These are phyloP conservation scores for Lycopodina hypogea DNA, from an alignment of 37 sponge, comb jelly and placozoan genomes.

Conservation along the genomic window DNA sequence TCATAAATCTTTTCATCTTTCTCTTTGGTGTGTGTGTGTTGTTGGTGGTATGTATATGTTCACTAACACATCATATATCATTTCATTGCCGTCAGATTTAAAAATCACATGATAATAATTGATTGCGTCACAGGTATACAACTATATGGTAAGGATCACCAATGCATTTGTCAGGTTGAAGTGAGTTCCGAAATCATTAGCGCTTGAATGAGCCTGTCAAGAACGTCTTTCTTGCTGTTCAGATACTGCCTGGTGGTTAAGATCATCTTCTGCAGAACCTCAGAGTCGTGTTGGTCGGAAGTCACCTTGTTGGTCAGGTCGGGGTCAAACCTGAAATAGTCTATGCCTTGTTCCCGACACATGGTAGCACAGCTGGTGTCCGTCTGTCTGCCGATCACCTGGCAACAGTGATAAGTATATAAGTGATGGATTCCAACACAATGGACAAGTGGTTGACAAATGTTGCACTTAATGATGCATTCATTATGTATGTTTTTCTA, in stretches of 20 bases:
- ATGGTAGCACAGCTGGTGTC: conserved; percentile 22
- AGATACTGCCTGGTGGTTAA: conserved; percentile 8
- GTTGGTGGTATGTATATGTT: no score
- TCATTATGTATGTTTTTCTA: no score
- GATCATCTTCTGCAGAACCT: conserved; percentile 17
- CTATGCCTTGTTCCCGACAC: conserved; percentile 54
- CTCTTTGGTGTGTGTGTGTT: no score
- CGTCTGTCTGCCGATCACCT: conserved; percentile 20
- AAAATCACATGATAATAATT: no score
- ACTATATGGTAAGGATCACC: no score
- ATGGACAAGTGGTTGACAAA: no score
- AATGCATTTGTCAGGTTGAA: neutral
- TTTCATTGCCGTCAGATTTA: no score
- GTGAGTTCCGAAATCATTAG: neutral
- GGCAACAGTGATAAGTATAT: neutral
- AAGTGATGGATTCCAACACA: no score
- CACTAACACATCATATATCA: no score
- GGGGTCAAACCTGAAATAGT: conserved; percentile 57
- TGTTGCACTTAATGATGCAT: no score
- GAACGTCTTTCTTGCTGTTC: neutral
- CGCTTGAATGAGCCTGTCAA: neutral
- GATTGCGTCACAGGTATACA: no score
- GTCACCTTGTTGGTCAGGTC: conserved; percentile 17
- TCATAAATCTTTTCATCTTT: no score
- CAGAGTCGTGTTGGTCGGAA: neutral